phyloP scores from a whole-genome alignment of 2,888 invertebrate genomes.

The Subacronicta megacephala region DNA sequence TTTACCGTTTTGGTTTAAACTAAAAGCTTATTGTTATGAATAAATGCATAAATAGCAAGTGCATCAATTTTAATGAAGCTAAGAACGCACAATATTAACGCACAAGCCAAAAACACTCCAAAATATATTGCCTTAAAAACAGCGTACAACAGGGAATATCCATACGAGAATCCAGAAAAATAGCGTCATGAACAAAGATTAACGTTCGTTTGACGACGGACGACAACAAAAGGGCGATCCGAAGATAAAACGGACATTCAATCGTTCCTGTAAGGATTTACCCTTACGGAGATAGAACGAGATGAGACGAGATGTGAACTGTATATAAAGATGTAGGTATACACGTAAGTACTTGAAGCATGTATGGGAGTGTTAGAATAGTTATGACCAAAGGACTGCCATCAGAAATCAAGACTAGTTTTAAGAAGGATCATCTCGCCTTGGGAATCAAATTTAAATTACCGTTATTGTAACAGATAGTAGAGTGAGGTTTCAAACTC shows the following conservation, averaged over 20 bases:
- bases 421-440: too few relatives aligned
- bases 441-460: too few relatives aligned
- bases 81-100: background rate
- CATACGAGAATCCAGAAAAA: constrained; percentile 27
- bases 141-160: constrained; percentile 2
- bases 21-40: too few relatives aligned
- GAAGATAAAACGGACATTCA: constrained; percentile 20
- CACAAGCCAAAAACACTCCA: background rate
- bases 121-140: constrained; percentile 20
- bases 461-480: too few relatives aligned
- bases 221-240: constrained; percentile 23
- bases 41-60: too few relatives aligned
- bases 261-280: constrained; percentile 5
- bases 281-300: background rate
- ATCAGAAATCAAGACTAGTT: too few relatives aligned
- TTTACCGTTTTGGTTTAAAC: too few relatives aligned
- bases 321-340: too few relatives aligned
- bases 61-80: background rate
- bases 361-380: too few relatives aligned
- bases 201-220: constrained; percentile 21
- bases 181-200: constrained; percentile 30
- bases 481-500: too few relatives aligned
- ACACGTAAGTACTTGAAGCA: too few relatives aligned
- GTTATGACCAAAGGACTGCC: too few relatives aligned
- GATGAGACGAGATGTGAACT: background rate